Base-by-base conservation (phyloP, 2,113 vertebrate genomes). In the Ciconia boyciana region DNA sequence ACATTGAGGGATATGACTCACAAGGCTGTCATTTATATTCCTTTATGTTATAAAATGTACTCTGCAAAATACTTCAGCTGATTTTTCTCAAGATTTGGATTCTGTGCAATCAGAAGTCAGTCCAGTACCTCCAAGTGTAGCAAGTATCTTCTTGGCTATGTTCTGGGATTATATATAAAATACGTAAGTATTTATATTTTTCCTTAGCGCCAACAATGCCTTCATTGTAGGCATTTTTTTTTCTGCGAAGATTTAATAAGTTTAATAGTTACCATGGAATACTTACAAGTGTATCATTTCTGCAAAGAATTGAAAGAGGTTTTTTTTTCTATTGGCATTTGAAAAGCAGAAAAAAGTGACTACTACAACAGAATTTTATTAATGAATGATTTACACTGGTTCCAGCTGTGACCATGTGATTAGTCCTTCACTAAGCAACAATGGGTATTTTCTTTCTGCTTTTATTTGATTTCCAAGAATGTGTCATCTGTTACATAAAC, bases 381-480 rank as follows among this genome's bases (percentile, higher is more conserved):
- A 98, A 98, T 98, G 98, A 98, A 96, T 97, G 97, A 98, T 98
- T 97, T 98, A 95, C 97, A 96, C 96, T 97, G 96, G 96, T 97
- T 98, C 98, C 97, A 98, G 98, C 98, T 98, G 98, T 98, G 97
- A 96, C 96, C 97, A 97, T 98, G 98, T 97, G 98, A 98, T 98
- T 96, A 98, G 97, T 88, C 96, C 97, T 98, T 98, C 97, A 95
- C 96, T 92, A 93, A 97, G 91, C 94, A 97, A 97, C 98, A 98
- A 96, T 98, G 98, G 97, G 87, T 96, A 97, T 98, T 98, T 98
- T 97, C 97, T 97, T 97, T 94, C 96, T 98, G 97, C 97, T 97
- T 98, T 98, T 98, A 97, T 98, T 98, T 98, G 97, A 98, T 98
- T 98, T 98, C 98, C 98, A 98, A 97, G 96, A 98, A 98, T 97